Conservation (phyloP, 2,113 vertebrate genomes). For the Burhinus bistriatus region DNA sequence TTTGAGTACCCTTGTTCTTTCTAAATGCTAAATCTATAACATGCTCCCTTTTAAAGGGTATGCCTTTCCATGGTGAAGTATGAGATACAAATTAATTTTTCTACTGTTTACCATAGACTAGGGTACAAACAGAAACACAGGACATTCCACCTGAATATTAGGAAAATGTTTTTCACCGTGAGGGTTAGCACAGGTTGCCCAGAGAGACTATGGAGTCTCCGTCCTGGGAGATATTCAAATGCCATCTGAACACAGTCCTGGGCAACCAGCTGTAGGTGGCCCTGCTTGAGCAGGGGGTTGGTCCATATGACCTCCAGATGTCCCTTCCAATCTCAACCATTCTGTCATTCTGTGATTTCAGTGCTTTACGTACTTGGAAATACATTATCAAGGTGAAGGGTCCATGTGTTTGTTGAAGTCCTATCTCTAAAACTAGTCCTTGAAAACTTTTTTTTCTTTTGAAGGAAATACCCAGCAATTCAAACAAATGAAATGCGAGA, state of each 20-base stretch:
- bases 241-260: neutral
- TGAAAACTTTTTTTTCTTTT: neutral
- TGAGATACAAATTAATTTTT: neutral
- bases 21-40: neutral
- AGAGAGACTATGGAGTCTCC: neutral
- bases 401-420: neutral
- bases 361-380: neutral
- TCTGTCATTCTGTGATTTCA: neutral
- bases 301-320: accelerated
- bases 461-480: conserved; percentile 90
- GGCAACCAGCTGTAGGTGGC: neutral
- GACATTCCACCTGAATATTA: neutral
- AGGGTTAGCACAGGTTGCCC: neutral
- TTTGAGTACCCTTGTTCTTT: neutral
- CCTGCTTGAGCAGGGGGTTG: neutral
- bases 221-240: neutral
- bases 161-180: neutral
- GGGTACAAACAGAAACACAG: neutral
- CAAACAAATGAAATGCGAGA: conserved; percentile 86
- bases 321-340: neutral
- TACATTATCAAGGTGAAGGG: neutral
- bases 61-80: neutral
- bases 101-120: neutral
- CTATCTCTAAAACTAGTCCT: neutral
- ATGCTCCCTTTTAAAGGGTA: neutral